These are phyloP conservation scores for Choloepus didactylus DNA, from an alignment of 2,797 vertebrate genomes.

Conservation along the genomic window DNA sequence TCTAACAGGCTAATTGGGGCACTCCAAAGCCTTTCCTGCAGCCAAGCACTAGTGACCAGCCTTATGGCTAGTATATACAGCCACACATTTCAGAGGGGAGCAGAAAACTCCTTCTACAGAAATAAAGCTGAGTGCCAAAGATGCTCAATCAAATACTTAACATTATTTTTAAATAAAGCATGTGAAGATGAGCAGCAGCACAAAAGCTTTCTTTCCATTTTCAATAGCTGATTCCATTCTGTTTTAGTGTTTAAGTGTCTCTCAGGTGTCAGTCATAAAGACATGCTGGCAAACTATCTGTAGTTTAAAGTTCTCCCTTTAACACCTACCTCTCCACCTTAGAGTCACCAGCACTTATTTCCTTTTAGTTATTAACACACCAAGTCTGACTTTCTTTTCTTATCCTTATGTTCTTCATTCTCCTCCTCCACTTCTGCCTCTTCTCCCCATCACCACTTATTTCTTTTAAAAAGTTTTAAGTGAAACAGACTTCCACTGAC, in stretches of 20 bases:
- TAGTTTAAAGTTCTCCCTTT: slow-evolving; percentile 60
- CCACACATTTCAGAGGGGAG: neutral
- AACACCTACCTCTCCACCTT: slow-evolving; percentile 50
- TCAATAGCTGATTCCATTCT: slow-evolving; percentile 54
- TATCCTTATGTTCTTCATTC: neutral
- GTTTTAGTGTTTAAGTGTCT: slow-evolving; percentile 44
- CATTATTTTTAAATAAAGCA: slow-evolving; percentile 33
- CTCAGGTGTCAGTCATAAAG: slow-evolving; percentile 70
- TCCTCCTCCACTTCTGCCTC: neutral
- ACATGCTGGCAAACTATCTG: slow-evolving; percentile 79
- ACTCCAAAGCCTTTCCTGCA: neutral
- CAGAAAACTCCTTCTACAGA: slow-evolving; percentile 16
- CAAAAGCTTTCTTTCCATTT: slow-evolving; percentile 76
- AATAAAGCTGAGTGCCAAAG: neutral
- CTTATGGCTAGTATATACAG: neutral
- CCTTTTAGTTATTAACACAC: slow-evolving; percentile 42
- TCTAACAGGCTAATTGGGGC: neutral
- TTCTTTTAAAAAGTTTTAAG: slow-evolving; percentile 1
- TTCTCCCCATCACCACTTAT: neutral
- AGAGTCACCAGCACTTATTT: slow-evolving; percentile 69
- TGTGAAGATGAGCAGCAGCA: neutral
- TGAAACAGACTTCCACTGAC: neutral
- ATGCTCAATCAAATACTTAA: neutral
- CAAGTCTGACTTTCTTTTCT: neutral
- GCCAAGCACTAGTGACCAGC: neutral